Evolutionary conservation across 2,888 invertebrate genomes (phyloP).

Genomic region (Phortica magna): DNA sequence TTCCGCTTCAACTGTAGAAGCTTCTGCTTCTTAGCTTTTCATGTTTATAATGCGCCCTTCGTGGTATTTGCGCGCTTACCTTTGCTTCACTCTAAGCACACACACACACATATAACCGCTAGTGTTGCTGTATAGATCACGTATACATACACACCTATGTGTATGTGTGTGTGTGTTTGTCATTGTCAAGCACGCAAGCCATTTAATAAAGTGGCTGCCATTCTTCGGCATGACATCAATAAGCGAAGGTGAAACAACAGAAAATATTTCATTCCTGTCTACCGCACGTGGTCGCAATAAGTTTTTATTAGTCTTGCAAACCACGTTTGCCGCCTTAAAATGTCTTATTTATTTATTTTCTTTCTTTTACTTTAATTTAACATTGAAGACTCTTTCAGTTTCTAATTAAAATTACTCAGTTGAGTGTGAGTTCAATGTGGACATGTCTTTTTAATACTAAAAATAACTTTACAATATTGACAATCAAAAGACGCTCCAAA

Average conservation of each 20-base stretch:
- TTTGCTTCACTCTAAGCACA: conserved; percentile 15
- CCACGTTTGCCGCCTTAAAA: background rate
- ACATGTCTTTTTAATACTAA: too few relatives aligned
- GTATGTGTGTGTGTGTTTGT: conserved; percentile 39
- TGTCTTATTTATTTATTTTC: background rate
- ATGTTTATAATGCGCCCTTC: conserved; percentile 66
- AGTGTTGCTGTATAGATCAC: background rate
- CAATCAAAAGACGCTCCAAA: too few relatives aligned
- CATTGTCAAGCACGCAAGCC: conserved; percentile 55
- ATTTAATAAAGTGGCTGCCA: conserved; percentile 62
- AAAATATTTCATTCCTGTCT: conserved; percentile 2
- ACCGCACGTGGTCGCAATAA: conserved; percentile 2
- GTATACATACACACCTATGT: conserved; percentile 2
- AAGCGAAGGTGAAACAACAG: conserved; percentile 18
- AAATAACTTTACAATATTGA: too few relatives aligned
- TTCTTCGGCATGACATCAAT: background rate
- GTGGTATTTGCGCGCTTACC: conserved; percentile 57
- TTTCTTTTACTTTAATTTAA: background rate
- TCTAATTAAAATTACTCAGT: too few relatives aligned
- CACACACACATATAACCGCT: too few relatives aligned
- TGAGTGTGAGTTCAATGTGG: too few relatives aligned
- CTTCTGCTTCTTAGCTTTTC: too few relatives aligned
- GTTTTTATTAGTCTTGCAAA: conserved; percentile 1
- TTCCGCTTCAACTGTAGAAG: conserved; percentile 51
- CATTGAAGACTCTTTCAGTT: too few relatives aligned